Evolutionary conservation across 2,888 invertebrate genomes (phyloP).

Genomic region (Priocnemis perturbator): DNA sequence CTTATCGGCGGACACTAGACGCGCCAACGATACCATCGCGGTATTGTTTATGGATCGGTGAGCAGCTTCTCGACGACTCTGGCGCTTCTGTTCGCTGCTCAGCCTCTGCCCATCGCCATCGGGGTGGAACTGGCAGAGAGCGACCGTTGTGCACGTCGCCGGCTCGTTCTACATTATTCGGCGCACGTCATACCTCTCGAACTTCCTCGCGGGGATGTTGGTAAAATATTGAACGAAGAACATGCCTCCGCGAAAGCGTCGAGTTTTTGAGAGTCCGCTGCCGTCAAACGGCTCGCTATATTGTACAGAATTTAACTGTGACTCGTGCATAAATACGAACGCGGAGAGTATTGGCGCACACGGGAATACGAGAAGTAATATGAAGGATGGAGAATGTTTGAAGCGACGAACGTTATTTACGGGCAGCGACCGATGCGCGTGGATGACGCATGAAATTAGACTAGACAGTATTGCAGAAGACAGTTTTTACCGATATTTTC

Average conservation of each 20-base stretch:
- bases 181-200: conserved; percentile 3
- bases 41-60: conserved; percentile 45
- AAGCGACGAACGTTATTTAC: too few species aligned
- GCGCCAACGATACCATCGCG: conserved; percentile 43
- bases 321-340: too few species aligned
- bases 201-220: background rate
- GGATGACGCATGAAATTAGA: too few species aligned
- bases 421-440: too few species aligned
- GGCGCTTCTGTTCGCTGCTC: background rate
- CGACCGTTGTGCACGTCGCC: background rate
- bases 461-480: too few species aligned
- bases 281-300: background rate
- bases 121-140: background rate
- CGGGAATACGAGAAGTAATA: too few species aligned
- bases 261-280: conserved; percentile 1
- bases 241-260: background rate
- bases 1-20: conserved; percentile 22
- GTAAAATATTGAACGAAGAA: conserved; percentile 1
- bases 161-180: conserved; percentile 11
- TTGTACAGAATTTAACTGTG: too few species aligned
- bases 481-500: too few species aligned
- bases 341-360: too few species aligned
- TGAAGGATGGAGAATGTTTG: too few species aligned
- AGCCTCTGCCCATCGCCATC: background rate
- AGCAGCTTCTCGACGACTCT: conserved; percentile 14